Evolutionary conservation across 2,888 invertebrate genomes (phyloP), one percentile per base, ranked within the genome.

Genomic region (Plagodis dolabraria): DNA sequence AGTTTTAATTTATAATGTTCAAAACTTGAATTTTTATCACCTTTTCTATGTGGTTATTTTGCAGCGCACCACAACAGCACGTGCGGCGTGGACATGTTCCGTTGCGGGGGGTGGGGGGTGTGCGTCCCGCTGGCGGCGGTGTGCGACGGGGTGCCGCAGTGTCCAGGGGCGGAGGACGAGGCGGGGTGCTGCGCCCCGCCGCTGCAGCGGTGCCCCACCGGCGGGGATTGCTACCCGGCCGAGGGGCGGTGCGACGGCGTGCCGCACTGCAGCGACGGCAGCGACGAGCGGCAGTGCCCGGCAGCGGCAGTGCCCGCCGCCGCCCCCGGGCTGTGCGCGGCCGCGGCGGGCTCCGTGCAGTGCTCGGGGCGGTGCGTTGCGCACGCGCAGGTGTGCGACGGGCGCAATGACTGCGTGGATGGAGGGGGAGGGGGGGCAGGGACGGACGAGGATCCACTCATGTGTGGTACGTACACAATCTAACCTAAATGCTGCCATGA

Each of bases 361-460:
- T 97, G 96, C 77, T 80, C 85, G 65, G 94, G 95, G 0, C 92
- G 94, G 66, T 97, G 97, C 82, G 94, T 97, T 67, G 82, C 94
- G 56, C 92, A 93, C 43, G 93, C 93, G 70, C 93, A 93, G 73
- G 93, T 94, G 22, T 97, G 97, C 84, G 96, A 97, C 82, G 95
- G 96, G 0, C 92, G 94, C 43, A 93, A 95, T 69, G 96, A 97
- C 82, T 96, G 96, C 75, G 86, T 82, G 5, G 96, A 96, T 81
- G 83, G 95, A 63, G 93, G 92, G 0, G 96, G 95, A 69, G 73
- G 64, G 46, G 89, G 87, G 53, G 86, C 88, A 43, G 94, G 94
- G 65, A 92, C 94, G 42, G 96, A 96, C 75, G 96, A 96, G 83
- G 93, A 94, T 55, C 87, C 92, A 0, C 70, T 77, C 8, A 69